phyloP scores from a whole-genome alignment of 2,113 vertebrate species.

The Perca flavescens region DNA sequence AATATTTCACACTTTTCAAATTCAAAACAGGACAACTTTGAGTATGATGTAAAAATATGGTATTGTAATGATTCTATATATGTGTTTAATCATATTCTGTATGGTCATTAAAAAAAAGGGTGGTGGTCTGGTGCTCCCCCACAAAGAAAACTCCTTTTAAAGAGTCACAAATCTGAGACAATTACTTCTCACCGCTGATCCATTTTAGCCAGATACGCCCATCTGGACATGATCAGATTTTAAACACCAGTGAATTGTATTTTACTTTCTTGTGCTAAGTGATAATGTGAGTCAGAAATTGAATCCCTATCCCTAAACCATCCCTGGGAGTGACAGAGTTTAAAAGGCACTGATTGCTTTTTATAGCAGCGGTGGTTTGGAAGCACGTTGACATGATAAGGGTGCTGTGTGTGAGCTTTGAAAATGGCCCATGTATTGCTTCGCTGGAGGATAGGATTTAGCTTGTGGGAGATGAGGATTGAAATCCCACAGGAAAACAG shows the following conservation, averaged over 20 bases:
- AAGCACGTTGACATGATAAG: slow-evolving; percentile 32
- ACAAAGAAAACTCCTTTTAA: not conserved
- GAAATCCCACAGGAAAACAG: not conserved
- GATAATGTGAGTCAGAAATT: slow-evolving; percentile 31
- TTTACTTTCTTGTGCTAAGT: not conserved
- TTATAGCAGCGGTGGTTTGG: slow-evolving; percentile 56
- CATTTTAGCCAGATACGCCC: not conserved
- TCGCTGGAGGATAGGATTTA: slow-evolving; percentile 6
- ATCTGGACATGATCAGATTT: slow-evolving; percentile 8
- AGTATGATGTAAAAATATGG: not conserved
- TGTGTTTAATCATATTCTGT: not conserved
- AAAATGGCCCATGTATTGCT: not conserved
- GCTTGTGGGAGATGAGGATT: not conserved
- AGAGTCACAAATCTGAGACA: not conserved
- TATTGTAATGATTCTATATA: not conserved
- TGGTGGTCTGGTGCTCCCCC: not conserved
- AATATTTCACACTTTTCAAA: not conserved
- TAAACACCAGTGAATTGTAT: not conserved
- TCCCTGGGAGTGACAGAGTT: slow-evolving; percentile 19
- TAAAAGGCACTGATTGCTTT: slow-evolving; percentile 58
- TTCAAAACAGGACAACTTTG: not conserved
- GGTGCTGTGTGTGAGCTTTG: slow-evolving; percentile 14
- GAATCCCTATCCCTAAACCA: slow-evolving; percentile 20
- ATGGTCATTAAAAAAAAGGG: not conserved
- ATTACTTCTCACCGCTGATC: not conserved